A percentile compares a stretch with the other conserved stretches of the same genome.
Evolutionary conservation across 2,797 vertebrate genomes (phyloP).

Genomic region (Phylloscopus collybita): DNA sequence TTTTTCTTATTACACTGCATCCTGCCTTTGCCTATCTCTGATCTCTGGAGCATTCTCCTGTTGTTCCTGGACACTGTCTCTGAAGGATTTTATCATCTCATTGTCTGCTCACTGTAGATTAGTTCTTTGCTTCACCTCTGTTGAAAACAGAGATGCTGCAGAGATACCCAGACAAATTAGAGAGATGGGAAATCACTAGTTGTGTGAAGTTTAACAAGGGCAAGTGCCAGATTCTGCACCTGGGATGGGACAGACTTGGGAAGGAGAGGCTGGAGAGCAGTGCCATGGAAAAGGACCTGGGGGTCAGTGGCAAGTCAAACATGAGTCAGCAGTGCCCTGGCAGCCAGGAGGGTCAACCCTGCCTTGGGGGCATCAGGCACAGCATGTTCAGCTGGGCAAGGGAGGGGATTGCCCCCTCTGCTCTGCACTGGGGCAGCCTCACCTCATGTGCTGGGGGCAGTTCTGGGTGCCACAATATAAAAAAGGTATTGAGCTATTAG

Average conservation of each 20-base stretch:
- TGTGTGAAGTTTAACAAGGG: background rate
- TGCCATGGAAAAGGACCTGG: rapidly evolving
- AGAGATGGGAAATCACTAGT: too few relatives aligned
- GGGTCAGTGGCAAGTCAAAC: rapidly evolving
- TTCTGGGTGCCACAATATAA: rapidly evolving
- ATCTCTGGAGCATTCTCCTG: background rate
- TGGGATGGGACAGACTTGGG: too few relatives aligned
- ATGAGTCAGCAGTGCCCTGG: background rate
- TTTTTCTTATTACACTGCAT: background rate
- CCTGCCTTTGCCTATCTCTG: background rate
- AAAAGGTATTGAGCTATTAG: background rate
- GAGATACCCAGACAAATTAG: background rate
- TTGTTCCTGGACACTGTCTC: background rate
- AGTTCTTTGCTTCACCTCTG: background rate
- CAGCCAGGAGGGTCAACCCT: rapidly evolving
- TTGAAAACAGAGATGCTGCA: background rate
- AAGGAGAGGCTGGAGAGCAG: rapidly evolving
- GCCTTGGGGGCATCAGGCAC: background rate
- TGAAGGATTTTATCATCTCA: background rate
- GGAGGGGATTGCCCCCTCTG: background rate
- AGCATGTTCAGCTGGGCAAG: rapidly evolving
- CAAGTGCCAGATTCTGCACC: background rate
- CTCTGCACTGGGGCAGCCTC: rapidly evolving
- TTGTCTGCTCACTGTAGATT: background rate
- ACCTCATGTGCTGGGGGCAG: rapidly evolving